Evolutionary conservation across 2,888 invertebrate genomes (phyloP).

Genomic region (Lasius fuliginosus): DNA sequence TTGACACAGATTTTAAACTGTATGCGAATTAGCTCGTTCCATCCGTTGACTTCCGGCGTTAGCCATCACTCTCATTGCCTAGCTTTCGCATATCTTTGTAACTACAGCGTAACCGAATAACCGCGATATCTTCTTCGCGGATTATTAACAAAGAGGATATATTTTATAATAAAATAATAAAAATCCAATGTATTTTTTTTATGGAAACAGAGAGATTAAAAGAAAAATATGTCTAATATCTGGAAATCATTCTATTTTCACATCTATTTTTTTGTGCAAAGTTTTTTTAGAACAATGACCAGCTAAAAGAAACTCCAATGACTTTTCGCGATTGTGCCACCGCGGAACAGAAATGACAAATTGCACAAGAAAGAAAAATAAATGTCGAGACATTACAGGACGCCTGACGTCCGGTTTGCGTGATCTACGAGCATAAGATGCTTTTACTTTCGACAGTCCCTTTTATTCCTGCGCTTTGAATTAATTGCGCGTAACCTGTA

Average conservation of each 20-base stretch:
- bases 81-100: constrained; percentile 16
- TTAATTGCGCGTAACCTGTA: constrained; percentile 47
- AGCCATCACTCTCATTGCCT: constrained; percentile 43
- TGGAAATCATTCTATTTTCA: neutral
- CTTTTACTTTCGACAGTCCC: constrained; percentile 64
- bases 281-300: constrained; percentile 32
- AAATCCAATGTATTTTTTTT: neutral
- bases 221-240: neutral
- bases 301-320: constrained; percentile 37
- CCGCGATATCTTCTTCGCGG: neutral
- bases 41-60: constrained; percentile 72
- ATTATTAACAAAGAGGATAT: neutral
- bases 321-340: constrained; percentile 47
- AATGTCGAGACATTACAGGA: constrained; percentile 55
- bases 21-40: constrained; percentile 70
- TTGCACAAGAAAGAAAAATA: constrained; percentile 51
- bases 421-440: constrained; percentile 59
- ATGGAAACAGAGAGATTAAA: neutral
- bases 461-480: constrained; percentile 40
- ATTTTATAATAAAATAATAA: neutral
- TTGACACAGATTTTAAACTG: constrained; percentile 80
- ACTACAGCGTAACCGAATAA: neutral
- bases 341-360: constrained; percentile 12
- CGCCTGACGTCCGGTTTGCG: constrained; percentile 64
- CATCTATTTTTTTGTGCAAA: neutral